These are phyloP conservation scores for Eriocheir sinensis DNA, from an alignment of 1,140 invertebrate genomes.

Conservation along the genomic window DNA sequence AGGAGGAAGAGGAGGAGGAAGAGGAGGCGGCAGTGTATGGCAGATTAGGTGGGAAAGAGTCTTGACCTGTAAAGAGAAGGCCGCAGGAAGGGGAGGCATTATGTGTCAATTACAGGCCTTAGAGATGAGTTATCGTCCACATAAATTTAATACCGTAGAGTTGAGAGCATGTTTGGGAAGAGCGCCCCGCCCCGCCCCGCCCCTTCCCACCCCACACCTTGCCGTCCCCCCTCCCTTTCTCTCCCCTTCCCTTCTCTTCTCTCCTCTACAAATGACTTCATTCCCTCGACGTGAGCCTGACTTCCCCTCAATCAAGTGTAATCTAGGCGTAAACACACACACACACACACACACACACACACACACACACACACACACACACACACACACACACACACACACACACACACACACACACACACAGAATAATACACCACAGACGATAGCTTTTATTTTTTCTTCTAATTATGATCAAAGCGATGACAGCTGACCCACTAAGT, in stretches of 20 bases:
- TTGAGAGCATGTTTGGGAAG: neutral
- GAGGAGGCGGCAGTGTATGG: neutral
- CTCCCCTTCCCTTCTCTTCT: neutral
- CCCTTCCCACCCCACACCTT: neutral
- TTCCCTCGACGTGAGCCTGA: neutral
- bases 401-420: neutral
- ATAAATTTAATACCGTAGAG: neutral
- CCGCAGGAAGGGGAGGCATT: neutral
- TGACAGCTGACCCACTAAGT: neutral
- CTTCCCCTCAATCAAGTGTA: too few relatives aligned
- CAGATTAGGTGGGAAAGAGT: neutral
- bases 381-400: slow-evolving; percentile 14
- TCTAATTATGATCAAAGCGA: neutral
- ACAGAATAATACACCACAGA: neutral
- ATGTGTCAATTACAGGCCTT: neutral
- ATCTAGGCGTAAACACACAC: neutral
- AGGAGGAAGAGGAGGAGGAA: neutral
- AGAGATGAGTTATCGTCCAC: neutral
- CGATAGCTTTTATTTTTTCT: slow-evolving; percentile 1
- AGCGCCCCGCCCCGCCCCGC: neutral
- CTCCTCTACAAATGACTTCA: neutral
- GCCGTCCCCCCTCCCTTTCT: neutral
- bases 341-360: slow-evolving; percentile 19
- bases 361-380: slow-evolving; percentile 13
- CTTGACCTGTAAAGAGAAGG: slow-evolving; percentile 3